These are phyloP conservation scores for Podarcis siculus DNA, from an alignment of 2,797 vertebrate genomes.

Conservation along the genomic window DNA sequence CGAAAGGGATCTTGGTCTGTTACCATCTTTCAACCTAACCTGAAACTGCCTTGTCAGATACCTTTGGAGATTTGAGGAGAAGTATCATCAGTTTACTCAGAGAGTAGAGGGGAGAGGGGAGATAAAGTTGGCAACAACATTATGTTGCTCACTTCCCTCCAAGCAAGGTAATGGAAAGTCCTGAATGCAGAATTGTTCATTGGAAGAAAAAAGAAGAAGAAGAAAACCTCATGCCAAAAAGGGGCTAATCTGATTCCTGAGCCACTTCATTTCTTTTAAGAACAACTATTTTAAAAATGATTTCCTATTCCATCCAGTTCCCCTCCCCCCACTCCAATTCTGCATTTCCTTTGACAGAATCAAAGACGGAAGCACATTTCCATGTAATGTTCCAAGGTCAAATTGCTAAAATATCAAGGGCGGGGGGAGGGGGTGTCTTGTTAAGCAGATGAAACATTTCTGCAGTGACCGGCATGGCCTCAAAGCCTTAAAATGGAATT, in stretches of 20 bases:
- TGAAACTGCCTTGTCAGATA: too few species aligned
- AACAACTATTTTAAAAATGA: background rate
- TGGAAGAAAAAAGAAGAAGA: background rate
- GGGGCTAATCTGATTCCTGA: background rate
- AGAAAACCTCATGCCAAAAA: background rate
- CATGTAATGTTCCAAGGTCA: background rate
- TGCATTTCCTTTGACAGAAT: background rate
- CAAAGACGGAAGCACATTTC: conserved; percentile 8
- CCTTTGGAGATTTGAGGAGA: background rate
- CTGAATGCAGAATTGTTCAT: background rate
- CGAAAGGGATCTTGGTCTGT: background rate
- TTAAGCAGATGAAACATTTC: conserved; percentile 20
- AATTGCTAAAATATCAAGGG: background rate
- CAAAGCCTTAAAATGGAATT: conserved; percentile 13
- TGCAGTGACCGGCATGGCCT: background rate
- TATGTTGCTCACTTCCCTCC: background rate
- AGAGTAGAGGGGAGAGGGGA: too few species aligned
- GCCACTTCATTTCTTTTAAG: background rate
- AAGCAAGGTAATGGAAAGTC: background rate
- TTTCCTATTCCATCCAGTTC: background rate
- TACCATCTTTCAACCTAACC: background rate
- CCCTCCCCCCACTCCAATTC: background rate
- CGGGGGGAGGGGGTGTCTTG: background rate
- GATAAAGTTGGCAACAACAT: background rate
- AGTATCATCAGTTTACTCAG: background rate